Evolutionary conservation across 2,888 invertebrate genomes (phyloP).

Genomic region (Caenorhabditis panamensis): DNA sequence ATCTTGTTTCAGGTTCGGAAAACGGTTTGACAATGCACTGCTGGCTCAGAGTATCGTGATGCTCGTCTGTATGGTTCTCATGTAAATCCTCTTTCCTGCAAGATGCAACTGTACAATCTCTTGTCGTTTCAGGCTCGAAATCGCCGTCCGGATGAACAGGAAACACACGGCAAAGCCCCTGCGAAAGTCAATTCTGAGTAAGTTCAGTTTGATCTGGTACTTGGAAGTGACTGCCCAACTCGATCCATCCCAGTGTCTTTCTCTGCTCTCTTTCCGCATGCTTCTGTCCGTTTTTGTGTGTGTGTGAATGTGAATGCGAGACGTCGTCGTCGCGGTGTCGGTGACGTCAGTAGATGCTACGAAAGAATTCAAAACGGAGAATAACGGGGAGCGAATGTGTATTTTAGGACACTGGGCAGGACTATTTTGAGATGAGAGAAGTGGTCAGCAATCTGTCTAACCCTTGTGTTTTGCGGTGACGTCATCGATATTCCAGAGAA

Average conservation of each 20-base stretch:
- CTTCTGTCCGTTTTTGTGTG: constrained; percentile 32
- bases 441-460: background rate
- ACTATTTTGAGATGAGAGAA: constrained; percentile 20
- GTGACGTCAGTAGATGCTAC: constrained; percentile 39
- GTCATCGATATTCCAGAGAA: background rate
- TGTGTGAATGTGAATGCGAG: constrained; percentile 48
- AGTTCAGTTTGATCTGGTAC: constrained; percentile 62
- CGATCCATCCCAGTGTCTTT: constrained; percentile 49
- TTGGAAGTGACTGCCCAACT: constrained; percentile 39
- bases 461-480: constrained; percentile 8
- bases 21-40: constrained; percentile 94
- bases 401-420: constrained; percentile 21
- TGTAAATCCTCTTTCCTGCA: constrained; percentile 83
- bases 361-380: constrained; percentile 23
- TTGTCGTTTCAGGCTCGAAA: constrained; percentile 74
- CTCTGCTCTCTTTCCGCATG: constrained; percentile 31
- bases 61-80: constrained; percentile 92
- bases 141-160: constrained; percentile 80
- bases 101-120: too few relatives aligned
- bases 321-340: constrained; percentile 17
- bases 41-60: constrained; percentile 96
- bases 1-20: constrained; percentile 91
- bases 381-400: background rate
- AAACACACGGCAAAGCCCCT: constrained; percentile 75
- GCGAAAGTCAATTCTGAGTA: constrained; percentile 78